These are phyloP conservation scores for Unio delphinus DNA, from an alignment of 2,888 invertebrate species.

Conservation along the genomic window DNA sequence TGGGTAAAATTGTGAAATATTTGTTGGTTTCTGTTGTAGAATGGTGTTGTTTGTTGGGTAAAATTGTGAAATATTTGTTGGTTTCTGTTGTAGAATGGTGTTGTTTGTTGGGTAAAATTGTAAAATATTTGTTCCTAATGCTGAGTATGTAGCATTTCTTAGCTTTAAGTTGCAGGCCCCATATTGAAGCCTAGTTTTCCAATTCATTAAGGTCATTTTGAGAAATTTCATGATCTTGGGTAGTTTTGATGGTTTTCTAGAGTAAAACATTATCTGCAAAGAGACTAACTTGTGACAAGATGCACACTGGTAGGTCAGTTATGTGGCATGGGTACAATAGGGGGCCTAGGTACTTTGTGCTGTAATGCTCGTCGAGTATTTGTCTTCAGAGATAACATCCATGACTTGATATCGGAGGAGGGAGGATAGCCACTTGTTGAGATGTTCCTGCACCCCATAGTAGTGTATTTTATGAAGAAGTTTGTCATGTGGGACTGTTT, in stretches of 20 bases:
- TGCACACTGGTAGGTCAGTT: neutral
- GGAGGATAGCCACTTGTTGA: neutral
- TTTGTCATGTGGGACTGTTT: neutral
- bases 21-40: too few relatives aligned
- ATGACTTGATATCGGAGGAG: conserved; percentile 1
- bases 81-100: too few relatives aligned
- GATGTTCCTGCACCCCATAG: conserved; percentile 3
- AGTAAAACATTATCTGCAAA: conserved; percentile 1
- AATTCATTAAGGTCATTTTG: too few relatives aligned
- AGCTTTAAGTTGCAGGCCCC: too few relatives aligned
- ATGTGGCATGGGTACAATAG: conserved; percentile 5
- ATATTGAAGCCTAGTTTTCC: too few relatives aligned
- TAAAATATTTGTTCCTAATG: too few relatives aligned
- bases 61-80: too few relatives aligned
- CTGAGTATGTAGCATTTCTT: too few relatives aligned
- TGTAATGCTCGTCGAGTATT: too few relatives aligned
- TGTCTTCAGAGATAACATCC: conserved; percentile 3
- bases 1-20: too few relatives aligned
- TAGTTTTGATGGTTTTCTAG: neutral
- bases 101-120: too few relatives aligned
- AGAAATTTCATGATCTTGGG: neutral
- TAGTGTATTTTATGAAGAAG: conserved; percentile 5
- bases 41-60: too few relatives aligned
- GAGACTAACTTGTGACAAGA: neutral
- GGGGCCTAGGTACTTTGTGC: neutral